Evolutionary conservation across 2,797 vertebrate species (phyloP), one percentile per base, ranked within the genome.

Genomic region (Danio tinwini): DNA sequence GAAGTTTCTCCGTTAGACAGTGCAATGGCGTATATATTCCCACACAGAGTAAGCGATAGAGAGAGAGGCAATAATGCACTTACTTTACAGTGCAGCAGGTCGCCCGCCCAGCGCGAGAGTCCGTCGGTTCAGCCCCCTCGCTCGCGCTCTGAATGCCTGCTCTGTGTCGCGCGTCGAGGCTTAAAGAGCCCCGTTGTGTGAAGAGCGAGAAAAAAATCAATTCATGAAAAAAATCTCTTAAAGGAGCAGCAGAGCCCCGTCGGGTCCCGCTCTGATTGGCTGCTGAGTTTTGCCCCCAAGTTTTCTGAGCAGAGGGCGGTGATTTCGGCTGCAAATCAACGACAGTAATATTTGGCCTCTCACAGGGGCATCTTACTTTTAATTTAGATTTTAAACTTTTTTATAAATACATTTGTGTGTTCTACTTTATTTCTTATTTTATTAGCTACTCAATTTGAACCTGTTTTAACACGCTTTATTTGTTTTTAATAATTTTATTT

Each of bases 181-280:
- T 95, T 94, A 94, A 94, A 94, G 93, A 86, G 89, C 90, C 89
- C 92, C 91, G 90, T 95, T 94, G 93, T 95, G 90, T 89, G 87
- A 86, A 86, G 80, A 91, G 83, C 40, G 81, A 78, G 83, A 82
- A 87, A 91, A 92, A 85, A 81, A 84, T 76, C 81, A 81, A 83
- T 77, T 85, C 91, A 92, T 88, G 92, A 90, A 92, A 93, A 93
- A 84, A 80, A 81, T 84, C 49, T 86, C 91, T 94, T 94, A 93
- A 94, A 94, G 93, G 87, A 86, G 72, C 90, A 91, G 92, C 58
- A 12, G 91, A 91, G 88, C 69, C 76, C 88, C 62, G 13, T 61
- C 87, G 82, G 63, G 63, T 45, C 40, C 8, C 12, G 56, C 76
- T 86, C 75, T 73, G 89, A 91, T 92, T 93, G 90, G 90, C 53